Base-by-base conservation (phyloP, 64 coral and sea anemone genomes). In the Platygyra sinensis region DNA sequence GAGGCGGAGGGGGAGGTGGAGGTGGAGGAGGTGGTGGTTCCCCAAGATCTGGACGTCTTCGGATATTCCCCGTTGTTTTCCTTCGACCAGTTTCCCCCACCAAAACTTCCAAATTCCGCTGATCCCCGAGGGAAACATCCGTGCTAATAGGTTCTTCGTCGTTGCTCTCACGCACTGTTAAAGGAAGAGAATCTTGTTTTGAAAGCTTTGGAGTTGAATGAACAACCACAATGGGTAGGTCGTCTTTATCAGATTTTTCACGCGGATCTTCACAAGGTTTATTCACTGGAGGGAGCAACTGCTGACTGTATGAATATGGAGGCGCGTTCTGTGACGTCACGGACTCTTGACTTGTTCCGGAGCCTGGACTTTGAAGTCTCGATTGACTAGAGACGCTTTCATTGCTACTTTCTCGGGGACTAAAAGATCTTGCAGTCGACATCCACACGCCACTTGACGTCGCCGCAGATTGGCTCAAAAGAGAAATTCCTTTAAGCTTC, bases 131-230 rank as follows among this genome's bases (percentile, higher is more conserved):
- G 28, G 28, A 80, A 60, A 8, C 15, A 16, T 49, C 74, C 31
- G 30, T 42, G 20, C 36, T 49, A 46, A 10, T 49, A 20, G 15
- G 4, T 10, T 0, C 19, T 8, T 76, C 39, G 17, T 55, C 51
- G 25, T 79, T 30, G 78, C 25, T 33, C 24, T 11, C 19, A 11
- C 12, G 10, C 10, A 36, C 3, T 39, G 73, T 27, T 4, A 18
- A 29, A 15, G 27, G 12, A 18, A 55, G 13, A 6, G 78, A 25
- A 28, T 24, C 55, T 32, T 80, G 20, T 31, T 80, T 80, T 52
- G 27, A 16, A 60, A n/a, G 60, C 78, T 80, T 80, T 80, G 78
- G 78, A 80, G 52, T 80, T 16, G 78, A 60, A 80, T 80, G 78
- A 13, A 80, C 78, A 61, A 80, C 25, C 13, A 80, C 78, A 14